Conservation (phyloP, 2,797 vertebrate genomes). For the Neosalanx taihuensis region DNA sequence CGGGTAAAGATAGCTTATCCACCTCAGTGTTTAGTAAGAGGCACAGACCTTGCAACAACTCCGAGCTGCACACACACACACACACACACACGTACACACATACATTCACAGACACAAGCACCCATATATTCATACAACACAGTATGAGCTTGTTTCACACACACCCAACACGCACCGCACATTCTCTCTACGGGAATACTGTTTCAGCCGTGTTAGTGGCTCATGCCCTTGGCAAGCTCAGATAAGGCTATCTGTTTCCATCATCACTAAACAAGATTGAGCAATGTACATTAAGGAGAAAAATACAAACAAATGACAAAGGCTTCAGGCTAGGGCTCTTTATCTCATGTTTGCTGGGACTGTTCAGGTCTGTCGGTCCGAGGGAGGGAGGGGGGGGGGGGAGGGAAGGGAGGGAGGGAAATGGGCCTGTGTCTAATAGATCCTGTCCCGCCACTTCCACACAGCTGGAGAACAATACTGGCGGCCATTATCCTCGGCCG, state of each 20-base stretch:
- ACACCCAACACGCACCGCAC: slow-evolving; percentile 18
- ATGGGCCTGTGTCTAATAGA: slow-evolving; percentile 75
- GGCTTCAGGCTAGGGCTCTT: slow-evolving; percentile 75
- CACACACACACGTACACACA: slow-evolving; percentile 16
- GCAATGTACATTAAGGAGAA: slow-evolving; percentile 83
- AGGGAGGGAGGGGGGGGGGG: background rate
- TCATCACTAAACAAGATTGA: slow-evolving; percentile 82
- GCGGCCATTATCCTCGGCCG: slow-evolving; percentile 70
- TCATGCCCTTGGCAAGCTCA: slow-evolving; percentile 75
- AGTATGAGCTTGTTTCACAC: slow-evolving; percentile 11
- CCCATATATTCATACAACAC: slow-evolving; percentile 15
- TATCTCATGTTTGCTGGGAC: slow-evolving; percentile 76
- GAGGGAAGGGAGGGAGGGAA: slow-evolving; percentile 52
- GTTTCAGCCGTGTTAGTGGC: slow-evolving; percentile 64
- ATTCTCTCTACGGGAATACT: slow-evolving; percentile 61
- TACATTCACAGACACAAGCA: slow-evolving; percentile 17
- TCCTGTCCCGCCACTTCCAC: slow-evolving; percentile 77
- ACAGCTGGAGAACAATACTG: slow-evolving; percentile 69
- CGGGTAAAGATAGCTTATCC: too few species aligned
- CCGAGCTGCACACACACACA: background rate
- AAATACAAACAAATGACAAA: slow-evolving; percentile 84
- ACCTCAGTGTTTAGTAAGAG: too few species aligned
- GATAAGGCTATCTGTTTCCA: slow-evolving; percentile 82
- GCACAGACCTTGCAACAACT: too few species aligned
- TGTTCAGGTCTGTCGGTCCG: slow-evolving; percentile 62